phyloP scores from a whole-genome alignment of 2,113 vertebrate species.

The Catharus fuscescens region DNA sequence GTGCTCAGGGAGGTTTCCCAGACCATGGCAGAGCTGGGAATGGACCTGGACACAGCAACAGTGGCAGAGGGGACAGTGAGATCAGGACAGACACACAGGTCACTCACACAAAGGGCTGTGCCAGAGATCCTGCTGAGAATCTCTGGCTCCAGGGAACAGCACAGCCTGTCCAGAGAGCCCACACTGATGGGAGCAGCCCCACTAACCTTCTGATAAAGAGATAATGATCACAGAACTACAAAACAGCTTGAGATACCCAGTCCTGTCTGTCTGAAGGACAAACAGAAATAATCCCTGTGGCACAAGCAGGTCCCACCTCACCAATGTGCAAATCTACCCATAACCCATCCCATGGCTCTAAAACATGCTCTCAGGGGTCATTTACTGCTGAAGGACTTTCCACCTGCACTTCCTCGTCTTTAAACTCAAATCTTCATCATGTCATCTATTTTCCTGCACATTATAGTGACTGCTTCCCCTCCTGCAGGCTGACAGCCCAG shows the following conservation, averaged over 20 bases:
- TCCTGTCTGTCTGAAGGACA: background rate
- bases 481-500: background rate
- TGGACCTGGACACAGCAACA: background rate
- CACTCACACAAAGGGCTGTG: background rate
- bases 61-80: background rate
- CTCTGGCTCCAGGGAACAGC: background rate
- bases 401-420: background rate
- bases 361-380: background rate
- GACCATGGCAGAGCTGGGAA: background rate
- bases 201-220: accelerated
- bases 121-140: background rate
- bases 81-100: background rate
- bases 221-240: accelerated
- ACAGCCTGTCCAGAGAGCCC: background rate
- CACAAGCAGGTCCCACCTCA: background rate
- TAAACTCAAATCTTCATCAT: background rate
- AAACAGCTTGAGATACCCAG: background rate
- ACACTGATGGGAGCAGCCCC: background rate
- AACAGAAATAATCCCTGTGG: background rate
- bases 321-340: background rate
- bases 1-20: background rate
- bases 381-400: background rate
- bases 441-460: background rate
- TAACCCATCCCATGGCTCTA: background rate
- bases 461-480: background rate